These are phyloP conservation scores for Oncorhynchus clarkii DNA, from an alignment of 2,113 vertebrate genomes.

Conservation along the genomic window DNA sequence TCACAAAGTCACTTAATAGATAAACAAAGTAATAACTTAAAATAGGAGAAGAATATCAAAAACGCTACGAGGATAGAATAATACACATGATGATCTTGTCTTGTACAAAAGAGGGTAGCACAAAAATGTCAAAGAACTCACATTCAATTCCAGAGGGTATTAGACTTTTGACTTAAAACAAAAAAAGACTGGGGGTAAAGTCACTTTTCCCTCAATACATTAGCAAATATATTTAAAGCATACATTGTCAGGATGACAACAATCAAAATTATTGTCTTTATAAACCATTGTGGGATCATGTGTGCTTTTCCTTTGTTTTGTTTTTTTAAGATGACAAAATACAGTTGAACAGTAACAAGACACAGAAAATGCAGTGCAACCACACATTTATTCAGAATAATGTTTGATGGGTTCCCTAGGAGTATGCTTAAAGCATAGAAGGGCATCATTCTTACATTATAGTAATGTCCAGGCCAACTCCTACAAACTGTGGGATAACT, in stretches of 20 bases:
- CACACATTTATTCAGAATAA: slow-evolving; percentile 48
- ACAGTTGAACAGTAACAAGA: slow-evolving; percentile 33
- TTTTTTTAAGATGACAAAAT: slow-evolving; percentile 3
- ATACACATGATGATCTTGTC: background rate
- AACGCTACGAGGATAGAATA: slow-evolving; percentile 42
- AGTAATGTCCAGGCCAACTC: slow-evolving; percentile 30
- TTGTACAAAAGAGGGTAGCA: background rate
- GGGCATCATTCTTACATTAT: slow-evolving; percentile 35
- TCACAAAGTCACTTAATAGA: slow-evolving; percentile 32
- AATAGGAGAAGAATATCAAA: slow-evolving; percentile 41
- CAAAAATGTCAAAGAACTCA: background rate
- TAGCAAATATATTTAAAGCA: background rate
- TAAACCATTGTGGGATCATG: slow-evolving; percentile 64
- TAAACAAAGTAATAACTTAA: slow-evolving; percentile 57
- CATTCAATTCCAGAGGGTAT: background rate
- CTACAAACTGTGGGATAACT: slow-evolving; percentile 48
- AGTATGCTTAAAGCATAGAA: slow-evolving; percentile 36
- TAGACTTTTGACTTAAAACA: background rate
- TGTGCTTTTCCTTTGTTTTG: slow-evolving; percentile 31
- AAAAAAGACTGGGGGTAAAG: background rate
- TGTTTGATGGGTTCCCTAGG: slow-evolving; percentile 43
- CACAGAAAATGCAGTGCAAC: slow-evolving; percentile 24
- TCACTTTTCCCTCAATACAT: background rate
- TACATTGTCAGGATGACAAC: background rate
- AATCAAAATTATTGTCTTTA: slow-evolving; percentile 49